Conservation (phyloP, 2,113 vertebrate genomes). For the Neofelis nebulosa region DNA sequence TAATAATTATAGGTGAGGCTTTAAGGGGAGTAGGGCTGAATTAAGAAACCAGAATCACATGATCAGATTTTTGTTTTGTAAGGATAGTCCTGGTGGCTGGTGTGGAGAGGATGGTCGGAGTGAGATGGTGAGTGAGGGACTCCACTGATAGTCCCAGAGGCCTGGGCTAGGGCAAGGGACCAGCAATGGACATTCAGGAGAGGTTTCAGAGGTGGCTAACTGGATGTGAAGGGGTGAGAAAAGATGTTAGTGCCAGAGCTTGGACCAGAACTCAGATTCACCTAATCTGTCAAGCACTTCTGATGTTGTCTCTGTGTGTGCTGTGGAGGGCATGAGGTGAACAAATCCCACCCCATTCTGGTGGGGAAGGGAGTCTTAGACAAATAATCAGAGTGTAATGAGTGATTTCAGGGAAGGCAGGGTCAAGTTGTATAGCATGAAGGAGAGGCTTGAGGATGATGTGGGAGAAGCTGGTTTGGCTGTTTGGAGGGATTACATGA, state of each 20-base stretch:
- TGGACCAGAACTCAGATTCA: background rate
- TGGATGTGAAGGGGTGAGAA: background rate
- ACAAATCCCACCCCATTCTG: background rate
- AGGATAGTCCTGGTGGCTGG: background rate
- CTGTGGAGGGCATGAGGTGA: background rate
- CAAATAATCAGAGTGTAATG: background rate
- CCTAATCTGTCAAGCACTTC: background rate
- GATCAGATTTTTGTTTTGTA: background rate
- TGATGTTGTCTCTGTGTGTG: background rate
- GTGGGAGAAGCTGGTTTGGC: background rate
- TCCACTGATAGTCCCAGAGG: background rate
- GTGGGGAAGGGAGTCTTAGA: background rate
- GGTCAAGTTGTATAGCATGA: background rate
- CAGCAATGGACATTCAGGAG: background rate
- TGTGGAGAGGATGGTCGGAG: background rate
- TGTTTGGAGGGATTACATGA: background rate
- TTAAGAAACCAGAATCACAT: background rate
- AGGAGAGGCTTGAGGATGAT: too few relatives aligned
- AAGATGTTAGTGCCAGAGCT: background rate
- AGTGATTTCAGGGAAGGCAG: background rate
- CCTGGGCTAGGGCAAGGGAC: too few relatives aligned
- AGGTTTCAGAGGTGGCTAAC: background rate
- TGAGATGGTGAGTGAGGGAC: background rate
- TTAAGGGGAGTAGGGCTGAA: background rate
- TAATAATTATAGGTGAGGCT: background rate